phyloP scores from a whole-genome alignment of 35 echinoderm and acorn worm genomes.

The Lytechinus variegatus region DNA sequence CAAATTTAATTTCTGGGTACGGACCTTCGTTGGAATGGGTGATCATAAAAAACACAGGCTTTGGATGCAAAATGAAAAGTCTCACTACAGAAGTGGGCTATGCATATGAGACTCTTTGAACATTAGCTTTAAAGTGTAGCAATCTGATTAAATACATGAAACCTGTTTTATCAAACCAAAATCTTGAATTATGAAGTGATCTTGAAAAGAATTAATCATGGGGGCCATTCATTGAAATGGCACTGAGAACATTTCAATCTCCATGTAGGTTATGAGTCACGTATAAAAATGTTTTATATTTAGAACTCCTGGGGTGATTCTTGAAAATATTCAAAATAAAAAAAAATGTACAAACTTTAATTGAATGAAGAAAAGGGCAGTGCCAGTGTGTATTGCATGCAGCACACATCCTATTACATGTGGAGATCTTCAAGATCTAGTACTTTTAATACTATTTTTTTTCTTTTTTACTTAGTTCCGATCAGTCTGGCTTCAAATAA shows the following conservation, averaged over 20 bases:
- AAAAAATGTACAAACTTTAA: no score
- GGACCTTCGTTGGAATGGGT: no score
- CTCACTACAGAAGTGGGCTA: not conserved
- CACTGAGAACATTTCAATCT: slow-evolving; percentile 3
- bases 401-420: no score
- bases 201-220: slow-evolving; percentile 1
- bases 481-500: no score
- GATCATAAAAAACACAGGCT: no score
- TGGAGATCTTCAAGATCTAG: no score
- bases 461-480: no score
- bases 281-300: not conserved
- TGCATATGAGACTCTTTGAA: not conserved
- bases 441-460: no score
- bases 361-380: no score
- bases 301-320: slow-evolving; percentile 1
- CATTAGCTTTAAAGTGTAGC: not conserved
- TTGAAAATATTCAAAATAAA: not conserved
- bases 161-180: not conserved
- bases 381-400: no score
- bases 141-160: not conserved
- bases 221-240: not conserved
- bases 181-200: slow-evolving; percentile 14
- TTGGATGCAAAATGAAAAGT: no score
- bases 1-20: no score
- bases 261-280: not conserved